These are phyloP conservation scores for Enteromius anoplus DNA, from an alignment of 2,797 vertebrate genomes.

Conservation along the genomic window DNA sequence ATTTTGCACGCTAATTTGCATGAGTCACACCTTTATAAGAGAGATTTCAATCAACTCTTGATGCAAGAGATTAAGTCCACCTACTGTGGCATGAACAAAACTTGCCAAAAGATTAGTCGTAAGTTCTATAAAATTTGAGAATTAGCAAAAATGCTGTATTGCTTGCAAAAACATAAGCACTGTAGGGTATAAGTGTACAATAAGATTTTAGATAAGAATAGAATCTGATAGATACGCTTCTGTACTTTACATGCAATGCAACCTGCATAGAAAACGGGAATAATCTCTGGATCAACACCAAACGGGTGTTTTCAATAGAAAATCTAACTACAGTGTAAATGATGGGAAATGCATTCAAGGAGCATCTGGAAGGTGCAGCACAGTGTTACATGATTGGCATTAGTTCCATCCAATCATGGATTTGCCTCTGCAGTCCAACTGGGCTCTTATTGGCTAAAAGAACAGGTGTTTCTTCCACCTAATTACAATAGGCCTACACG, in stretches of 20 bases:
- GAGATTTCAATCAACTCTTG: conserved; percentile 31
- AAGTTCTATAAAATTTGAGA: neutral
- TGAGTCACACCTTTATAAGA: neutral
- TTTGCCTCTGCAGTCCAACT: conserved; percentile 15
- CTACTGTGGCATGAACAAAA: neutral
- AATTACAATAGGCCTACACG: conserved; percentile 81
- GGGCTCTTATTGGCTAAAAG: neutral
- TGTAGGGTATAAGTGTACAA: neutral
- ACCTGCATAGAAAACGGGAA: neutral
- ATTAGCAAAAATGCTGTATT: conserved; percentile 24
- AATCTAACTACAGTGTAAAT: neutral
- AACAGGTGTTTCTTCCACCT: neutral
- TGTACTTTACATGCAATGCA: conserved; percentile 2
- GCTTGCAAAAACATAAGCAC: conserved; percentile 1
- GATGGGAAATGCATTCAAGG: neutral
- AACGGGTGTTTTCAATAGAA: neutral
- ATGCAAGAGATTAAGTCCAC: conserved; percentile 45
- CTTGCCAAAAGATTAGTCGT: neutral
- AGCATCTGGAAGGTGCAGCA: conserved; percentile 25
- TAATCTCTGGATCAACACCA: conserved; percentile 6
- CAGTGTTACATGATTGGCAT: conserved; percentile 29
- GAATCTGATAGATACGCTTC: conserved; percentile 13
- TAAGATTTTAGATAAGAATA: conserved; percentile 8
- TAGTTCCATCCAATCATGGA: conserved; percentile 18
- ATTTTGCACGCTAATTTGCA: conserved; percentile 5